These are phyloP conservation scores for Anguilla pacifica DNA, from an alignment of 2,797 vertebrate species.

Conservation along the genomic window DNA sequence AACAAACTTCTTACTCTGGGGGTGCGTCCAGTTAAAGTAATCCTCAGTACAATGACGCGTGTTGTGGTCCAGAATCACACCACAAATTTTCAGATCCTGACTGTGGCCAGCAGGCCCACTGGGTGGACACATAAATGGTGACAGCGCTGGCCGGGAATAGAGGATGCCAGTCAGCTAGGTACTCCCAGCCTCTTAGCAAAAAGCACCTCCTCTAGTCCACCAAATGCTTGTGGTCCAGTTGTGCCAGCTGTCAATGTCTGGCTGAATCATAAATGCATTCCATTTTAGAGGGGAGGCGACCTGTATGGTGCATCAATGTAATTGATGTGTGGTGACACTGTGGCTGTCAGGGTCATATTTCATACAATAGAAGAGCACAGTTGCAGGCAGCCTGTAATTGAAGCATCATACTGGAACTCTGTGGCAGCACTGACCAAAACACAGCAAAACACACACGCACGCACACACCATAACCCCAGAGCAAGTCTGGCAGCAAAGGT, in stretches of 20 bases:
- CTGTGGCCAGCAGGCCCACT: neutral
- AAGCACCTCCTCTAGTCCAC: neutral
- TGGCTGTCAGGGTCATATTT: constrained; percentile 15
- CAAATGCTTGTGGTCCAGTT: neutral
- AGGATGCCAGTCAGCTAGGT: neutral
- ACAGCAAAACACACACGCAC: neutral
- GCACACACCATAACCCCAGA: neutral
- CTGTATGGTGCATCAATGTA: neutral
- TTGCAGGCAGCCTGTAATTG: constrained; percentile 9
- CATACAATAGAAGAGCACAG: neutral
- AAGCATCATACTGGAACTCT: neutral
- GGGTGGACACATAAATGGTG: neutral
- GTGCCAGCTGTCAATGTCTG: neutral
- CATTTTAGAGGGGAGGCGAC: neutral
- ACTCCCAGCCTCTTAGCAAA: neutral
- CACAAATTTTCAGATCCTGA: neutral
- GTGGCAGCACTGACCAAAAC: constrained; percentile 1
- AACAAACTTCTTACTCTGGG: neutral
- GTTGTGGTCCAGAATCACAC: neutral
- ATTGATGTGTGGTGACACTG: neutral
- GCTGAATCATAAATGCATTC: neutral
- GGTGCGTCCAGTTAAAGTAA: neutral
- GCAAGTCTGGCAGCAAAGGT: neutral
- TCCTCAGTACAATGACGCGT: neutral
- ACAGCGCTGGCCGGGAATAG: neutral